Base-by-base conservation (phyloP, 2,888 invertebrate genomes). In the Eudasyphora cyanicolor region DNA sequence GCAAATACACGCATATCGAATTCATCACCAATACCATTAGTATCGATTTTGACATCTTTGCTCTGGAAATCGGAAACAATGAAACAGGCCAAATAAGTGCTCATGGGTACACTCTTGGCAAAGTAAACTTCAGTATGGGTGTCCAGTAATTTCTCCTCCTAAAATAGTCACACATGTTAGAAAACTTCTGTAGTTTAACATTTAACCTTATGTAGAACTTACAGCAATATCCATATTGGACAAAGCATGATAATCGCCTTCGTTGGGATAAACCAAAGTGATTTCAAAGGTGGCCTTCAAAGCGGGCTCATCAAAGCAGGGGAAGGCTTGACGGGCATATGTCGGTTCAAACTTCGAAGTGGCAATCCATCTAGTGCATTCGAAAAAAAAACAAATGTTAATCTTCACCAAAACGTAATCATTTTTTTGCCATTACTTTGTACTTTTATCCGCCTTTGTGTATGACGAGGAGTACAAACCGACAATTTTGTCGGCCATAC, bases 301-400 rank as follows among this genome's bases (percentile, higher is more conserved):
- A 45, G 95, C 95, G 0, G 97, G 99, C 89, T 98, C 98, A 92
- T 99, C 99, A 89, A 99, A 98, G 90, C 98, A 98, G 0, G 99
- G 99, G 90, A 97, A 98, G 0, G 98, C 97, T 92, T 96, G 95
- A 29, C 99, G 94, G 0, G 99, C 98, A 91, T 97, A 97, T 0
- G 98, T 98, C 0, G 98, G 98, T 91, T 99, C 97, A 89, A 99
- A 98, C 92, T 99, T 98, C 17, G 98, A 96, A 0, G 98, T 97
- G 5, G 97, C 97, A 90, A 98, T 96, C 78, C 93, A 93, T 87
- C 97, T 97, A 89, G n/a, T n/a, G n/a, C n/a, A n/a, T n/a, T n/a
- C n/a, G n/a, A n/a, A n/a, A n/a, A n/a, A n/a, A n/a, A n/a, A n/a
- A n/a, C n/a, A 38, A 35, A 57, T 62, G 14, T 51, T 8, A 7